Conservation (phyloP, 2,888 invertebrate genomes). For the Chrysomela aeneicollis region DNA sequence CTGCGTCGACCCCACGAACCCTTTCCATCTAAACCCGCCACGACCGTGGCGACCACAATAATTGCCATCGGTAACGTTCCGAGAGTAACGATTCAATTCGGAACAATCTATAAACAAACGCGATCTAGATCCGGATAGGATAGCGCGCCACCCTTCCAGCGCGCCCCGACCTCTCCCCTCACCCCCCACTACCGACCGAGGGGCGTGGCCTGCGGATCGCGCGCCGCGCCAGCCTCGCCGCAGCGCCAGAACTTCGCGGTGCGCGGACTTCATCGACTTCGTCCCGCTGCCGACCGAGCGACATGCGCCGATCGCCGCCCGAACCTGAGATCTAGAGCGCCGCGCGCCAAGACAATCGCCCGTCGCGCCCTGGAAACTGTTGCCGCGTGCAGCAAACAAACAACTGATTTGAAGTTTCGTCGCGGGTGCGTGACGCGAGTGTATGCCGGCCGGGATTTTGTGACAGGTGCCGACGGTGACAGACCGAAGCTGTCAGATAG, state of each 20-base stretch:
- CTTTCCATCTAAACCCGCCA: too few species aligned
- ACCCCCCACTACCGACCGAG: slow-evolving; percentile 48
- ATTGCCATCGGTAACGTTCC: slow-evolving; percentile 14
- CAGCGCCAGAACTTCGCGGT: slow-evolving; percentile 55
- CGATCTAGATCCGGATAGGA: slow-evolving; percentile 54
- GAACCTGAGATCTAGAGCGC: slow-evolving; percentile 36
- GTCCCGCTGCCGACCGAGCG: too few species aligned
- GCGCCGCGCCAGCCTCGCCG: slow-evolving; percentile 54
- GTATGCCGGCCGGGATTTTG: slow-evolving; percentile 19
- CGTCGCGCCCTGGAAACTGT: slow-evolving; percentile 13
- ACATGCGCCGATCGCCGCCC: slow-evolving; percentile 18
- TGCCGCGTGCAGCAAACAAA: too few species aligned
- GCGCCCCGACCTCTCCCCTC: slow-evolving; percentile 49
- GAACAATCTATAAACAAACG: slow-evolving; percentile 47
- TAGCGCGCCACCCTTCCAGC: slow-evolving; percentile 49
- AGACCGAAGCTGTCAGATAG: slow-evolving; percentile 46
- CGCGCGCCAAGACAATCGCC: slow-evolving; percentile 33
- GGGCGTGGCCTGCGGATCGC: slow-evolving; percentile 52
- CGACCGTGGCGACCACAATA: slow-evolving; percentile 10
- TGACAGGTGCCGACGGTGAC: slow-evolving; percentile 57
- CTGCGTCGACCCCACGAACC: too few species aligned
- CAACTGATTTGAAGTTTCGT: not conserved
- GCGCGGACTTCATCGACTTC: slow-evolving; percentile 58
- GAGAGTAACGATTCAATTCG: slow-evolving; percentile 28
- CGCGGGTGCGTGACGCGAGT: not conserved